Percentiles rank a stretch among this genome's conserved stretches.
phyloP scores from a whole-genome alignment of 2,888 invertebrate species.

The Octonoba sinensis region DNA sequence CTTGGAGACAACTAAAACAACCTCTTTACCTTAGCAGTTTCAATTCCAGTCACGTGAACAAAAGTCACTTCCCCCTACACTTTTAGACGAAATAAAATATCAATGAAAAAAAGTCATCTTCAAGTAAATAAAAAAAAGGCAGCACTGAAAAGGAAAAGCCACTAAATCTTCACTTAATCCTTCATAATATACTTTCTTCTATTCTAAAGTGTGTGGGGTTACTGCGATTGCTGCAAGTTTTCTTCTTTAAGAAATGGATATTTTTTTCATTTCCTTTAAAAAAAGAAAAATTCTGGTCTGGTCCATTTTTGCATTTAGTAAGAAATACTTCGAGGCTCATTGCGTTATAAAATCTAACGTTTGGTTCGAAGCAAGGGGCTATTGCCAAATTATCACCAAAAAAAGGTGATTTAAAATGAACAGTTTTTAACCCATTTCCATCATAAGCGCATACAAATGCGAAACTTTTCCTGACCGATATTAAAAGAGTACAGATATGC shows the following conservation, averaged over 20 bases:
- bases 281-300: too few species aligned
- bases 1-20: neutral
- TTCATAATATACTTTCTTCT: slow-evolving; percentile 56
- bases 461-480: too few species aligned
- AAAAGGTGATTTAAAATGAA: too few species aligned
- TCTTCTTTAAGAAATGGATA: neutral
- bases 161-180: slow-evolving; percentile 61
- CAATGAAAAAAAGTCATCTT: slow-evolving; percentile 9
- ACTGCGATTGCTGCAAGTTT: slow-evolving; percentile 23
- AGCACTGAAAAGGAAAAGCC: slow-evolving; percentile 33
- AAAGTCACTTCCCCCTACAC: slow-evolving; percentile 6
- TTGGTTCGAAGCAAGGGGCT: slow-evolving; percentile 17
- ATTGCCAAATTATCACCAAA: slow-evolving; percentile 38
- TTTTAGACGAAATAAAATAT: neutral
- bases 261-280: too few species aligned
- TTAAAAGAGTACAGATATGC: too few species aligned
- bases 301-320: too few species aligned
- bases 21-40: neutral
- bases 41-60: slow-evolving; percentile 10
- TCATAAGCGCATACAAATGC: too few species aligned
- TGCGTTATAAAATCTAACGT: slow-evolving; percentile 26
- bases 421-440: too few species aligned
- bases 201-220: slow-evolving; percentile 16
- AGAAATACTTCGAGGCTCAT: too few species aligned
- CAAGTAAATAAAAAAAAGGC: neutral